phyloP scores from a whole-genome alignment of 2,113 vertebrate genomes.

The Malurus elegans region DNA sequence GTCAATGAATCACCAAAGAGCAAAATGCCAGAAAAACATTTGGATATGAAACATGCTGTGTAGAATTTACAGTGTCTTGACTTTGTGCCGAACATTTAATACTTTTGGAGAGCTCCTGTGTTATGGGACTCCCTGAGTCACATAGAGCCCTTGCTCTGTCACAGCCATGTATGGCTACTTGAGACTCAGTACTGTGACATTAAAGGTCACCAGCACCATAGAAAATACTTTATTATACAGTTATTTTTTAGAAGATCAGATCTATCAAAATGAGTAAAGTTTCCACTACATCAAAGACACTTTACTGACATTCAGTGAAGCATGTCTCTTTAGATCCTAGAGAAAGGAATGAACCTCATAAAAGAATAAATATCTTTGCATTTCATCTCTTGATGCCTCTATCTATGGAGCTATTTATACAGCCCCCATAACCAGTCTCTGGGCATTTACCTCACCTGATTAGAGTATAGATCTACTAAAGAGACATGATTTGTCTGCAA shows the following conservation, averaged over 20 bases:
- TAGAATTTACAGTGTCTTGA: background rate
- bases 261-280: background rate
- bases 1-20: background rate
- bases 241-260: background rate
- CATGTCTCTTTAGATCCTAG: background rate
- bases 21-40: background rate
- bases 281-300: background rate
- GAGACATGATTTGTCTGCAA: background rate
- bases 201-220: background rate
- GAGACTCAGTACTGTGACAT: background rate
- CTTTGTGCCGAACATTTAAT: background rate
- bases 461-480: background rate
- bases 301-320: background rate
- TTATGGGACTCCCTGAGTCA: background rate
- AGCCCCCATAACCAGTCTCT: background rate
- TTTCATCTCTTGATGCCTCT: conserved; percentile 33
- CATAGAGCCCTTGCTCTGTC: background rate
- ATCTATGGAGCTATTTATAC: conserved; percentile 49
- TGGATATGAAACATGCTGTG: accelerated
- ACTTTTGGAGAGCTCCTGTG: background rate
- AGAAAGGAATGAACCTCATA: conserved; percentile 20
- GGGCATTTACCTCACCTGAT: background rate
- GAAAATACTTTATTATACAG: background rate
- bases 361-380: conserved; percentile 35
- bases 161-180: conserved; percentile 19